Conservation (phyloP, 2,888 invertebrate genomes). For the Cataglyphis rosenhaueri region DNA sequence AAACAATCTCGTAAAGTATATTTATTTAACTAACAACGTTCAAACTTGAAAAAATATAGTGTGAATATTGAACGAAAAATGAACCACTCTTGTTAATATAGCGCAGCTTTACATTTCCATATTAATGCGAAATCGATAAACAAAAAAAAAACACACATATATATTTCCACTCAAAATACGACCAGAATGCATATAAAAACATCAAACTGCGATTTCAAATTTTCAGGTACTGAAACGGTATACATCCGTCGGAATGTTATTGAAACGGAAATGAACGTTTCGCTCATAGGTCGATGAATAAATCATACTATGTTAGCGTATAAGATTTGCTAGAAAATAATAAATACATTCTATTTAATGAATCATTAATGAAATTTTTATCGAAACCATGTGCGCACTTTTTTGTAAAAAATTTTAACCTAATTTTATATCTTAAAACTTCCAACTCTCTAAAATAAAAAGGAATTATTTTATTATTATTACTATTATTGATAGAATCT, state of each 20-base stretch:
- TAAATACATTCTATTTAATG: neutral
- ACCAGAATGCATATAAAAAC: conserved; percentile 27
- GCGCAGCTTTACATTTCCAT: conserved; percentile 18
- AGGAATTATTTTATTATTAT: neutral
- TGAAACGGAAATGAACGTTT: conserved; percentile 45
- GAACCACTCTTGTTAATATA: neutral
- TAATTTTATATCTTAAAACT: neutral
- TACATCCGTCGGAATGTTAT: conserved; percentile 35
- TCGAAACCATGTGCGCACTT: neutral
- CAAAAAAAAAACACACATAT: conserved; percentile 20
- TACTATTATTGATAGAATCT: neutral
- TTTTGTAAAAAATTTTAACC: neutral
- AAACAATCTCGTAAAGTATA: conserved; percentile 3
- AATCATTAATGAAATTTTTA: neutral
- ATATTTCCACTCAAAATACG: conserved; percentile 9
- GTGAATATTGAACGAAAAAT: conserved; percentile 7
- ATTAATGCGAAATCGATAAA: conserved; percentile 26
- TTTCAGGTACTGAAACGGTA: conserved; percentile 30
- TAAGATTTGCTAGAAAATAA: neutral
- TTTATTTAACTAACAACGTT: neutral
- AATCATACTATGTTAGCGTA: conserved; percentile 2
- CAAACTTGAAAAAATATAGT: neutral
- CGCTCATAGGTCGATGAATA: conserved; percentile 10
- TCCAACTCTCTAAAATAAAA: neutral
- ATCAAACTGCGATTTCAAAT: conserved; percentile 41